Base-by-base conservation (phyloP, 2,888 invertebrate species). In the Zaprionus lineosus region DNA sequence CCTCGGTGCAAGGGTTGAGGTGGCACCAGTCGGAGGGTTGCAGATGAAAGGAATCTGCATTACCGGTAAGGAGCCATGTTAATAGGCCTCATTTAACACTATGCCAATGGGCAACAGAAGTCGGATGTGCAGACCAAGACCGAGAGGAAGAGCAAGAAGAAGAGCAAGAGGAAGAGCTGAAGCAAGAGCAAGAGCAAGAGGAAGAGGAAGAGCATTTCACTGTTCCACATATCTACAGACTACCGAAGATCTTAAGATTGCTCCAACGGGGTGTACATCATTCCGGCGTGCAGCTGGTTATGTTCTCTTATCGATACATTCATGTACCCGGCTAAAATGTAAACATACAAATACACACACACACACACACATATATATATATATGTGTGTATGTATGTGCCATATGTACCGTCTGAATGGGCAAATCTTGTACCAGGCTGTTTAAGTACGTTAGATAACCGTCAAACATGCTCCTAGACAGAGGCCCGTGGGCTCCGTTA, bases 1-100 rank as follows among this genome's bases (percentile, higher is more conserved):
- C 7, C n/a, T 18, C 39, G 1, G 1, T 14, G 26, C 47, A 46
- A 70, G 77, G 63, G 71, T 48, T 36, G 15, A 26, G 31, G 3
- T 34, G 34, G 19, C 37, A 34, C 33, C 39, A 52, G 48, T 18
- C 29, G 12, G 52, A 47, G 68, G 72, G 71, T 67, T 56, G 60
- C 52, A 56, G 52, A 63, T 70, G 67, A 73, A 73, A 60, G 36
- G 74, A 55, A 36, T 57, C 69, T 63, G 64, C 73, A 62, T 56
- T 63, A 52, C 57, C 48, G 46, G n/a, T n/a, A n/a, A n/a, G n/a
- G n/a, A n/a, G 21, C 50, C 61, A 62, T 51, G 82, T 70, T 77
- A 84, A 84, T 79, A 84, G 82, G 78, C 69, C 73, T 84, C 77
- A 74, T 79, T 79, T 79, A 79, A 73, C 71, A 58, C 67, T 39